Evolutionary conservation across 2,113 vertebrate species (phyloP).

Genomic region (Muntiacus muntjak): DNA sequence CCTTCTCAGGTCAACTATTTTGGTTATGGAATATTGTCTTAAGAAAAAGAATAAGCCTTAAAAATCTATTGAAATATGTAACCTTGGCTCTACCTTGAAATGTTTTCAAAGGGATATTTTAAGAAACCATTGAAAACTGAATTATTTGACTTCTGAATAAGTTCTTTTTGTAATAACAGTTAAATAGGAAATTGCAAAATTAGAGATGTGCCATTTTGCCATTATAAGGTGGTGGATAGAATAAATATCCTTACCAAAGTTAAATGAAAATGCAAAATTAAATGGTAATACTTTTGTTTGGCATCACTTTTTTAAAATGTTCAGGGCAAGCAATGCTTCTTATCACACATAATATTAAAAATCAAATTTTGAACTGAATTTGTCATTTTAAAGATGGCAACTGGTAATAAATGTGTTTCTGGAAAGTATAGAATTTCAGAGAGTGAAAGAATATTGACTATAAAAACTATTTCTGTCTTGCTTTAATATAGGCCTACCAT

Average conservation of each 20-base stretch:
- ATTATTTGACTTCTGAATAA: constrained; percentile 38
- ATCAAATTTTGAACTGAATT: constrained; percentile 34
- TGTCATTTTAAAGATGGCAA: constrained; percentile 54
- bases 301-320: constrained; percentile 21
- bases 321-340: neutral
- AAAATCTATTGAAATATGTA: constrained; percentile 43
- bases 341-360: constrained; percentile 10
- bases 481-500: constrained; percentile 46
- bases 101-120: constrained; percentile 52
- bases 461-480: constrained; percentile 49
- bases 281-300: constrained; percentile 45
- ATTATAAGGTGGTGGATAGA: neutral
- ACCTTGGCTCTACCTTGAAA: constrained; percentile 48
- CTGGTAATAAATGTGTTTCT: constrained; percentile 27
- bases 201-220: constrained; percentile 46
- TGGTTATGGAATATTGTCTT: constrained; percentile 14
- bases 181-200: constrained; percentile 50
- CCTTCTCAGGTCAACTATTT: neutral
- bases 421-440: constrained; percentile 41
- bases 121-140: constrained; percentile 39
- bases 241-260: constrained; percentile 44
- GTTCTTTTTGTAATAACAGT: constrained; percentile 45
- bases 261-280: constrained; percentile 42
- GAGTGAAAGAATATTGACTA: constrained; percentile 27
- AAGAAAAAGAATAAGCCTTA: constrained; percentile 42